Evolutionary conservation across 2,113 vertebrate species (phyloP).

Genomic region (Mastomys coucha): DNA sequence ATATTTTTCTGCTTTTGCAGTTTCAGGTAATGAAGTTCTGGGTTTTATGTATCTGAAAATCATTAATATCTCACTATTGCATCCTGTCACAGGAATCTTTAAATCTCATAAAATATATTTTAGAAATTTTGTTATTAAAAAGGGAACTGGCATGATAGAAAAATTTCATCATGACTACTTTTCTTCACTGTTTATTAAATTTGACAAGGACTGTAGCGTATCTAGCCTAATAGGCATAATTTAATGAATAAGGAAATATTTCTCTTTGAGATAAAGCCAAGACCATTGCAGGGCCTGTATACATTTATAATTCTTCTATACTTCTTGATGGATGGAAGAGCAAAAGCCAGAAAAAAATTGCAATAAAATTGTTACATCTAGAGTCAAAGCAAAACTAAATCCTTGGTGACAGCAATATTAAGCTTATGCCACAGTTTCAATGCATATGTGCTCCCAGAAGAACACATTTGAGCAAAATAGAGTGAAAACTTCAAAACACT

Average conservation of each 20-base stretch:
- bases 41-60: background rate
- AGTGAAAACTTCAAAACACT: constrained; percentile 69
- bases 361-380: constrained; percentile 31
- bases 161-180: background rate
- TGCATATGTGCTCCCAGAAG: background rate
- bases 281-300: background rate
- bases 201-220: background rate
- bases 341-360: background rate
- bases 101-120: background rate
- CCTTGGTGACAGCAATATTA: constrained; percentile 30
- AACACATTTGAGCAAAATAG: constrained; percentile 48
- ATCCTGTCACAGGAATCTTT: background rate
- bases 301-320: background rate
- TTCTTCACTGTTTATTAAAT: background rate
- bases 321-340: background rate
- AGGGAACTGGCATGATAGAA: background rate
- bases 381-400: constrained; percentile 40
- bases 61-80: background rate
- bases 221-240: background rate
- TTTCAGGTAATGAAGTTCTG: background rate
- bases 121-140: background rate
- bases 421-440: constrained; percentile 25
- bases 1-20: background rate
- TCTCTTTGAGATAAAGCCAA: constrained; percentile 11
- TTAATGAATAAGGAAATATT: background rate